Conservation (phyloP, 2,113 vertebrate genomes). For the Colaptes auratus region DNA sequence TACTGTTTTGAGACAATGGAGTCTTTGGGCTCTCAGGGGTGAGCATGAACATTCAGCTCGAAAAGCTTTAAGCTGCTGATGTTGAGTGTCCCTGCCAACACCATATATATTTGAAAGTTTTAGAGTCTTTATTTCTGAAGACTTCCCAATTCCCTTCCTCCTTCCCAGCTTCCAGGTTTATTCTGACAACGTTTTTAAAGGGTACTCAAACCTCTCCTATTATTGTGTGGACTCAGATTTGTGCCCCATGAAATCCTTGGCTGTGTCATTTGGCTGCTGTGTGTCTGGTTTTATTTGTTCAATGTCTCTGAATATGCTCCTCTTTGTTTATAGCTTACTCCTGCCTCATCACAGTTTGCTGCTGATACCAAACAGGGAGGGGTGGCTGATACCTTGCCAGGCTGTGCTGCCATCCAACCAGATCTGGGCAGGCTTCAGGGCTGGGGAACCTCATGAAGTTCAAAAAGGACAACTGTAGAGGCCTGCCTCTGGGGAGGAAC, state of each 20-base stretch:
- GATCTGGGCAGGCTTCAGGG: no score
- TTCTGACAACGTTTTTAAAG: neutral
- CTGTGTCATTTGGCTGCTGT: neutral
- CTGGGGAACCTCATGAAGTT: no score
- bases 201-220: neutral
- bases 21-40: neutral
- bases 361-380: neutral
- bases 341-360: neutral
- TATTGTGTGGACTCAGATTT: neutral
- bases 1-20: no score
- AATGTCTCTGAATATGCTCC: neutral
- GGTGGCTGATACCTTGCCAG: no score
- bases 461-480: no score
- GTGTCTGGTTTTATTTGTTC: neutral
- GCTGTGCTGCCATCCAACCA: no score
- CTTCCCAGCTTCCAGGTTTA: neutral
- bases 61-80: neutral
- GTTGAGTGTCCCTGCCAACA: neutral
- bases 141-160: neutral
- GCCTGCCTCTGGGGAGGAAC: no score
- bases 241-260: neutral
- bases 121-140: neutral
- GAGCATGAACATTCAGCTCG: neutral
- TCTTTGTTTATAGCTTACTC: neutral
- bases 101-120: neutral